A percentile compares a stretch with the other conserved stretches of the same genome.
Evolutionary conservation across 2,113 vertebrate genomes (phyloP).

Genomic region (Aphyosemion australe): DNA sequence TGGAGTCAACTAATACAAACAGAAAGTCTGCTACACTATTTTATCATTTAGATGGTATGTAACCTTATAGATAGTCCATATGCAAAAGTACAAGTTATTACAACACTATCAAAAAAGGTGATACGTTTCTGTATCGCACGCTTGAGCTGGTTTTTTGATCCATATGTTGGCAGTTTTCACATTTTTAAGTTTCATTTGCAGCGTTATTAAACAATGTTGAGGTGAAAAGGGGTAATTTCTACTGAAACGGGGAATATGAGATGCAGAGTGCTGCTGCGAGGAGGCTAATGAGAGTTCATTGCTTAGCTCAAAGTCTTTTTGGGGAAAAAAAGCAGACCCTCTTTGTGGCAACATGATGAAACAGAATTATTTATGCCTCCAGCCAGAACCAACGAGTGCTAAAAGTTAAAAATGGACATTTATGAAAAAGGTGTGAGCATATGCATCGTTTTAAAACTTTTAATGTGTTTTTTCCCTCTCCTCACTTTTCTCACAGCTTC

Average conservation of each 20-base stretch:
- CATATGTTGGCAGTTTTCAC: background rate
- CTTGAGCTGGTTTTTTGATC: conserved; percentile 3
- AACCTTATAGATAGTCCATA: background rate
- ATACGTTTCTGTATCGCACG: conserved; percentile 17
- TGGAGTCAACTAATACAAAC: conserved; percentile 29
- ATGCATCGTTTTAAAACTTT: conserved; percentile 21
- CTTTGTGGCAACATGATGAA: conserved; percentile 59
- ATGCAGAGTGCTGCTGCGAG: conserved; percentile 48
- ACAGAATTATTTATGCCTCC: conserved; percentile 61
- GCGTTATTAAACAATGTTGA: conserved; percentile 30
- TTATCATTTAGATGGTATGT: conserved; percentile 3
- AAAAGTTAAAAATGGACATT: conserved; percentile 49
- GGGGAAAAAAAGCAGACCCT: conserved; percentile 22
- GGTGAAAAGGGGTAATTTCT: conserved; percentile 57
- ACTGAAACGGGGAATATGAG: conserved; percentile 54
- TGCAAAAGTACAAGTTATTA: conserved; percentile 4
- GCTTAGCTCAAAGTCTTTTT: conserved; percentile 28
- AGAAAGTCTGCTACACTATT: background rate
- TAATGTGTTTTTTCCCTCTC: conserved; percentile 22
- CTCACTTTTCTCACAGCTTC: conserved; percentile 26
- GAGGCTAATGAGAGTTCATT: conserved; percentile 67
- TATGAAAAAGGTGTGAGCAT: conserved; percentile 26
- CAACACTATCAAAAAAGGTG: background rate
- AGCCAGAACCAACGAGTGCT: conserved; percentile 25
- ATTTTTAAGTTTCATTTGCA: conserved; percentile 40